phyloP scores from a whole-genome alignment of 2,888 invertebrate genomes.

The Carcina quercana region DNA sequence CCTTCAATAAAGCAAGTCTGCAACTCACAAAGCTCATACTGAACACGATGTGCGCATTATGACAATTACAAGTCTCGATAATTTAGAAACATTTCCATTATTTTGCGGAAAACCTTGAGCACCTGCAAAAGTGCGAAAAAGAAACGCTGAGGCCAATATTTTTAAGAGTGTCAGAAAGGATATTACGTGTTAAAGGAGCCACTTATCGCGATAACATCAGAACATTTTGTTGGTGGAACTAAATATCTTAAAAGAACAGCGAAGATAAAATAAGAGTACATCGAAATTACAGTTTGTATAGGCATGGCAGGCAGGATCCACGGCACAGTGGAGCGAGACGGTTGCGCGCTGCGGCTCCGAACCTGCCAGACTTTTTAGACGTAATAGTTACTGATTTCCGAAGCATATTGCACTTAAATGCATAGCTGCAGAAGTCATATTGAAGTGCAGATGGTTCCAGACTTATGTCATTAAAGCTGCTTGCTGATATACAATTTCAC shows the following conservation, averaged over 20 bases:
- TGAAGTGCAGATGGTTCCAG: slow-evolving; percentile 4
- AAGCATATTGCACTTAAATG: not conserved
- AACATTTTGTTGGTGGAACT: slow-evolving; percentile 5
- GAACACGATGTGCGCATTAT: too few species aligned
- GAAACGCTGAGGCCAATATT: too few species aligned
- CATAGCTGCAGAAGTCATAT: slow-evolving; percentile 14
- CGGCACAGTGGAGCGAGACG: slow-evolving; percentile 70
- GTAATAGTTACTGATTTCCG: not conserved
- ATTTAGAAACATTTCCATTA: too few species aligned
- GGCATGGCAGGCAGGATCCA: slow-evolving; percentile 68
- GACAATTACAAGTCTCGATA: too few species aligned
- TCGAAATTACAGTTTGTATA: slow-evolving; percentile 50
- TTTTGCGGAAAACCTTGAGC: too few species aligned
- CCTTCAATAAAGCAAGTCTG: too few species aligned
- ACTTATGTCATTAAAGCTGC: slow-evolving; percentile 20
- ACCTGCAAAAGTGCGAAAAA: too few species aligned
- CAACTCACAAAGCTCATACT: too few species aligned
- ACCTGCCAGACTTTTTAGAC: slow-evolving; percentile 27
- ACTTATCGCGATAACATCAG: slow-evolving; percentile 2
- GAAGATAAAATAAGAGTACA: slow-evolving; percentile 31
- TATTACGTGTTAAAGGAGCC: too few species aligned
- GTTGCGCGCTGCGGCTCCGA: slow-evolving; percentile 54
- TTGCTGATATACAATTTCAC: slow-evolving; percentile 32
- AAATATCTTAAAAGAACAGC: slow-evolving; percentile 9
- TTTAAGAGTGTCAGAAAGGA: too few species aligned